Conservation (phyloP, 37 sponge, comb jelly and placozoan species). For the Aplysina aerophoba region DNA sequence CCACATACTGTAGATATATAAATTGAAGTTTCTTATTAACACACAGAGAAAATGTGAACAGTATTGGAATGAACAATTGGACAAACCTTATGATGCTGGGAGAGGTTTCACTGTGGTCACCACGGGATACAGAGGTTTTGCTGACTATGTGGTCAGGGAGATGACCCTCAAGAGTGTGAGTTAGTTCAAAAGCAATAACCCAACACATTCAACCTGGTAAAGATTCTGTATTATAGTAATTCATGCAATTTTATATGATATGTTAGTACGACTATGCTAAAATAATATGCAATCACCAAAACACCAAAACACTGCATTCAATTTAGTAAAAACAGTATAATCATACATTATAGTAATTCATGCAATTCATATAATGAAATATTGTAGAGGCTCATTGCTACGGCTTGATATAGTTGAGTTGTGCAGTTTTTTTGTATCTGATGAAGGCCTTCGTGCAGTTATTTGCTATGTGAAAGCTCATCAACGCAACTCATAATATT, state of each 20-base stretch:
- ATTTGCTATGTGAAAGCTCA: too few relatives aligned
- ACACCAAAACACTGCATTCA: too few relatives aligned
- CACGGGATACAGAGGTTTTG: neutral
- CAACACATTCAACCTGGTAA: neutral
- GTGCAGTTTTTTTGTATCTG: too few relatives aligned
- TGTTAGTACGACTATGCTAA: neutral
- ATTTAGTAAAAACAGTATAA: too few relatives aligned
- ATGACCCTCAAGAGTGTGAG: neutral
- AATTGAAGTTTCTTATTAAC: neutral
- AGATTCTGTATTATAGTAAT: neutral
- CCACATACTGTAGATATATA: neutral
- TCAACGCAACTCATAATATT: neutral
- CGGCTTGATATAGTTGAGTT: too few relatives aligned
- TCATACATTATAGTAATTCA: too few relatives aligned
- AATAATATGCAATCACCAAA: too few relatives aligned
- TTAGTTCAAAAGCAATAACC: neutral
- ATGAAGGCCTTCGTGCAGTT: too few relatives aligned
- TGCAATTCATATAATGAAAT: too few relatives aligned
- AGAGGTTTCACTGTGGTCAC: neutral
- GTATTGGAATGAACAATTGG: neutral
- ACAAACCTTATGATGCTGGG: neutral
- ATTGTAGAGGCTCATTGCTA: too few relatives aligned
- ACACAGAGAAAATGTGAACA: slow-evolving; percentile 6
- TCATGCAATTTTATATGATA: neutral
- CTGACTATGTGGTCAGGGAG: neutral